Conservation (phyloP, 2,113 vertebrate genomes). For the Myocastor coypus region DNA sequence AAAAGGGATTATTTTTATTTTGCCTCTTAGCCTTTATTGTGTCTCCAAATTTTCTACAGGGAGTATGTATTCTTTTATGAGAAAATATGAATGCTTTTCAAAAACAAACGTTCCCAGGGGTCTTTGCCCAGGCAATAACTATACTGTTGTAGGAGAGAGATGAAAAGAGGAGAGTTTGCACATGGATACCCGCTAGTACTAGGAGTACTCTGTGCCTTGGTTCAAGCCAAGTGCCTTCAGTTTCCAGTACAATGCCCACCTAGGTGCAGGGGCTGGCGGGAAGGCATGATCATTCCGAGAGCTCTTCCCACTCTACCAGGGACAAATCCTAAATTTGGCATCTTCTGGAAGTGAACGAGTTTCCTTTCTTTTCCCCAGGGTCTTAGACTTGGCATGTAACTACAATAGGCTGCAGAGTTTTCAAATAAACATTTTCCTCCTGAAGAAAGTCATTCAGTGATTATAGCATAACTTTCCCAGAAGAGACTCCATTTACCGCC, state of each 20-base stretch:
- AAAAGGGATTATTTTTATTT: slow-evolving; percentile 39
- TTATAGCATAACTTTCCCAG: slow-evolving; percentile 43
- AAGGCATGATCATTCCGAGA: neutral
- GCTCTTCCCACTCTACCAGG: neutral
- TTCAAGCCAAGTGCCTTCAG: neutral
- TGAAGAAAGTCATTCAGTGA: neutral
- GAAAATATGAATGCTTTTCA: slow-evolving; percentile 49
- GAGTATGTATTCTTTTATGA: slow-evolving; percentile 23
- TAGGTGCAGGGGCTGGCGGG: neutral
- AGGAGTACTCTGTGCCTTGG: neutral
- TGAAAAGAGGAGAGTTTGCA: no score
- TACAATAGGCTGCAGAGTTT: neutral
- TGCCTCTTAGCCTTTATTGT: slow-evolving; percentile 4
- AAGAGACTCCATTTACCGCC: slow-evolving; percentile 51
- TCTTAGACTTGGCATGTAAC: neutral
- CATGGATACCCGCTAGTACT: neutral
- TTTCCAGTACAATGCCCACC: neutral
- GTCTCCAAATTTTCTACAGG: neutral
- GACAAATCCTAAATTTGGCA: slow-evolving; percentile 29
- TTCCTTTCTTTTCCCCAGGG: neutral
- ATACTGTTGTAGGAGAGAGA: neutral
- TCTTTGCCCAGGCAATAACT: neutral
- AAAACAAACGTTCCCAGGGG: slow-evolving; percentile 21
- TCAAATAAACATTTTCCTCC: slow-evolving; percentile 48
- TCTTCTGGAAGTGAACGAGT: neutral